These are phyloP conservation scores for Amphiprion clarkii DNA, from an alignment of 2,797 vertebrate genomes.

Conservation along the genomic window DNA sequence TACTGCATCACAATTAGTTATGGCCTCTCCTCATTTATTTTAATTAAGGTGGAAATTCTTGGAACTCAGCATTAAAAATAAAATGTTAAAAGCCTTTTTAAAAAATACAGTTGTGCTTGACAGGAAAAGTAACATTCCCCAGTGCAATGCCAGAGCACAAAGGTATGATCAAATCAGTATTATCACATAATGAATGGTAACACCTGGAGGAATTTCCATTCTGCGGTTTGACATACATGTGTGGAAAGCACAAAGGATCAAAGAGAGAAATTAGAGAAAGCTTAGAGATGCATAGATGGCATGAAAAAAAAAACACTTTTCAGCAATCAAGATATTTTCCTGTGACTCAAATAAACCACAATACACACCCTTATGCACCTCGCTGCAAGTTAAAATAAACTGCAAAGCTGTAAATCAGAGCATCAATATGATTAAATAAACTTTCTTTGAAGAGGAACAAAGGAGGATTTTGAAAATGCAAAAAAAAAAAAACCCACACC, in stretches of 20 bases:
- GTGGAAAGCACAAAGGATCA: slow-evolving; percentile 2
- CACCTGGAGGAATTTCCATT: background rate
- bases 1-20: background rate
- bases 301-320: too few relatives aligned
- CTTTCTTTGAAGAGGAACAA: slow-evolving; percentile 75
- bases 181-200: background rate
- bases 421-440: slow-evolving; percentile 64
- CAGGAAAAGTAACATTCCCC: background rate
- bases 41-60: background rate
- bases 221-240: background rate
- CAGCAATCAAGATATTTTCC: too few relatives aligned
- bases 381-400: slow-evolving; percentile 50
- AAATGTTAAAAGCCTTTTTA: too few relatives aligned
- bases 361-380: background rate
- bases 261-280: too few relatives aligned
- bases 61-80: background rate
- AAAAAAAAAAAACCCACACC: slow-evolving; percentile 19
- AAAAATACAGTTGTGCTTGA: too few relatives aligned
- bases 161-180: background rate
- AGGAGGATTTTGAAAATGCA: slow-evolving; percentile 48
- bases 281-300: background rate
- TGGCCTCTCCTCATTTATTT: background rate
- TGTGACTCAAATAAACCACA: background rate
- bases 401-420: slow-evolving; percentile 48
- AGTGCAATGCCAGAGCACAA: background rate